Evolutionary conservation across 1,140 invertebrate species (phyloP).

Genomic region (Acromyrmex echinatior): DNA sequence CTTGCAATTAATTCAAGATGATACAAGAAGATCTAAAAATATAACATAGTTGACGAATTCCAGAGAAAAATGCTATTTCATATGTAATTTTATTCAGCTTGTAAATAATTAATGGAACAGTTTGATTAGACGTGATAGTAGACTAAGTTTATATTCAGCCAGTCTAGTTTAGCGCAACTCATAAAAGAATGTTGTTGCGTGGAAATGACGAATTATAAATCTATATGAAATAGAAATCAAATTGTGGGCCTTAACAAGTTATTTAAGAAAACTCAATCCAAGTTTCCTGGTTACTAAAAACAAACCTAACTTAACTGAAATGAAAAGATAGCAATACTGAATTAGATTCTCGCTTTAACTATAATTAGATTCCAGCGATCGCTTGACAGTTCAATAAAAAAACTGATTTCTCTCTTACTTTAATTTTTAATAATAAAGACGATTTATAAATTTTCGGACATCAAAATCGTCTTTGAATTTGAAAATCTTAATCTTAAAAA

Average conservation of each 20-base stretch:
- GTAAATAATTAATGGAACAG: not conserved
- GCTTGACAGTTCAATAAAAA: not conserved
- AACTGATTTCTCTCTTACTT: no score
- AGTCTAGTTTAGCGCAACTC: slow-evolving; percentile 35
- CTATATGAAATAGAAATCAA: slow-evolving; percentile 24
- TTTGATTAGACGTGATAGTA: slow-evolving; percentile 18
- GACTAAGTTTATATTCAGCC: slow-evolving; percentile 31
- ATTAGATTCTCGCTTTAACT: slow-evolving; percentile 32
- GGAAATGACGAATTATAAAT: slow-evolving; percentile 5
- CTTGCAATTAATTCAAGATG: not conserved
- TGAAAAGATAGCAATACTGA: slow-evolving; percentile 38
- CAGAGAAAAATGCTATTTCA: not conserved
- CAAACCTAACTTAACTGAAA: slow-evolving; percentile 23
- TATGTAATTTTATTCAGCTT: not conserved
- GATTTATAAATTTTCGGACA: not conserved
- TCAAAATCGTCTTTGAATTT: not conserved
- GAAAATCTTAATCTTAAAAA: slow-evolving; percentile 1
- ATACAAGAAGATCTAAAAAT: not conserved
- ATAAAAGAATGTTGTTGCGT: not conserved
- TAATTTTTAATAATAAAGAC: slow-evolving; percentile 4
- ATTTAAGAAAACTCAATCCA: slow-evolving; percentile 53
- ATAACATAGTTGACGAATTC: not conserved
- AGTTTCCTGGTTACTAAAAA: slow-evolving; percentile 40
- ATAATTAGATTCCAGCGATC: slow-evolving; percentile 2
- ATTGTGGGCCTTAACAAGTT: slow-evolving; percentile 40